phyloP scores from a whole-genome alignment of 1,140 invertebrate genomes.

The Bombus impatiens region DNA sequence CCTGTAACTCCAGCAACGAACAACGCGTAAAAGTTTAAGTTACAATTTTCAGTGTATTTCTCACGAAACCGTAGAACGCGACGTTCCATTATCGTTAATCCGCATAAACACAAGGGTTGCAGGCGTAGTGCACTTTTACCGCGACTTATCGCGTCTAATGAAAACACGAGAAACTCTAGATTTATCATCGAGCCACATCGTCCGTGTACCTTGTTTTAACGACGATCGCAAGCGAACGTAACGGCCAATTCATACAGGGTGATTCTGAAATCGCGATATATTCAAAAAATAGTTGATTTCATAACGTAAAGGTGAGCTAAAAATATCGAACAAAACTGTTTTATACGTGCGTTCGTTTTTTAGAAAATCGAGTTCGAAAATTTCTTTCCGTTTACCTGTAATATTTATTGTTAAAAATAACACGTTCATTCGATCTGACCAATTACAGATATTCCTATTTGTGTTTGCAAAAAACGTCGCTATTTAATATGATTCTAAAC shows the following conservation, averaged over 20 bases:
- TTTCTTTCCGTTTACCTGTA: not conserved
- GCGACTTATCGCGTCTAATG: slow-evolving; percentile 2
- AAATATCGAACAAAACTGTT: no score
- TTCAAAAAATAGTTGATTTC: not conserved
- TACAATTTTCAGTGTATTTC: not conserved
- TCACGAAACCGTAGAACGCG: not conserved
- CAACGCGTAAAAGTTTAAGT: slow-evolving; percentile 4
- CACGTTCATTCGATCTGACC: not conserved
- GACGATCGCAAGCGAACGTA: not conserved
- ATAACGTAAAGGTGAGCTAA: not conserved
- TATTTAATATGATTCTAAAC: not conserved
- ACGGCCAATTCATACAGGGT: not conserved
- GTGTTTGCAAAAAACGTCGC: not conserved
- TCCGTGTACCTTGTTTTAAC: not conserved
- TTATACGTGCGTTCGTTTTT: not conserved
- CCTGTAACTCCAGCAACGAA: not conserved
- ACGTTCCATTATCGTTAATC: slow-evolving; percentile 34
- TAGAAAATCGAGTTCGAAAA: not conserved
- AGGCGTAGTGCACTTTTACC: not conserved
- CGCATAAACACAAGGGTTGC: not conserved
- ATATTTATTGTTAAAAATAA: not conserved
- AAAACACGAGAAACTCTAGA: slow-evolving; percentile 1
- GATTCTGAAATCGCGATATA: not conserved
- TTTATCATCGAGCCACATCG: not conserved
- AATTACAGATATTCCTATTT: not conserved